Evolutionary conservation across 2,113 vertebrate genomes (phyloP).

Genomic region (Pangasianodon hypophthalmus): DNA sequence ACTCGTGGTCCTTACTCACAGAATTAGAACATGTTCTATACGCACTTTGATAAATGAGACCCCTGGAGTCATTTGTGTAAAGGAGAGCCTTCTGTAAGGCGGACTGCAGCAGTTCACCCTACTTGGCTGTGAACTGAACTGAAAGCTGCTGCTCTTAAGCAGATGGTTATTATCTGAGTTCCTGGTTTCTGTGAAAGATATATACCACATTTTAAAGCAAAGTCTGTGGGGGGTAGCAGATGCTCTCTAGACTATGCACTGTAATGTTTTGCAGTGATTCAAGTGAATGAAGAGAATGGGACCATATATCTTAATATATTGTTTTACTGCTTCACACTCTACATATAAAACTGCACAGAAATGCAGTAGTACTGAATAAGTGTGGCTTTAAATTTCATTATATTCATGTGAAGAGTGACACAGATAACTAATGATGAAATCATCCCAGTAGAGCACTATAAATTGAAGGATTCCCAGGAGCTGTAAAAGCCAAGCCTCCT

Average conservation of each 20-base stretch:
- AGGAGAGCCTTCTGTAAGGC: slow-evolving; percentile 8
- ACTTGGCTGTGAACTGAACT: neutral
- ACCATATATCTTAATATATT: neutral
- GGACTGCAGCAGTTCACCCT: neutral
- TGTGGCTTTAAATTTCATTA: slow-evolving; percentile 23
- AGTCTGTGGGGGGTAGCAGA: neutral
- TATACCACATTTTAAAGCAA: neutral
- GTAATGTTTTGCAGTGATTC: neutral
- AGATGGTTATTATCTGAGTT: neutral
- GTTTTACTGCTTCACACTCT: slow-evolving; percentile 10
- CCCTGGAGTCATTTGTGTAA: neutral
- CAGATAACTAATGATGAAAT: slow-evolving; percentile 38
- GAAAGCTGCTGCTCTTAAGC: slow-evolving; percentile 26
- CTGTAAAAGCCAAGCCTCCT: slow-evolving; percentile 14
- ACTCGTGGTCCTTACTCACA: neutral
- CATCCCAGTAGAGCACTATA: slow-evolving; percentile 37
- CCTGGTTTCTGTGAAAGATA: neutral
- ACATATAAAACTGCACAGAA: slow-evolving; percentile 24
- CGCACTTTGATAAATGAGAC: neutral
- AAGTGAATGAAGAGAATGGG: neutral
- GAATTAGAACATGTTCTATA: neutral
- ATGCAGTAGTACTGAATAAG: neutral
- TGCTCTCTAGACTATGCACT: slow-evolving; percentile 3
- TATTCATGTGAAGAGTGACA: neutral
- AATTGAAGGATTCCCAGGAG: slow-evolving; percentile 42